phyloP scores from a whole-genome alignment of 2,797 vertebrate genomes.

The Leptodactylus fallax region DNA sequence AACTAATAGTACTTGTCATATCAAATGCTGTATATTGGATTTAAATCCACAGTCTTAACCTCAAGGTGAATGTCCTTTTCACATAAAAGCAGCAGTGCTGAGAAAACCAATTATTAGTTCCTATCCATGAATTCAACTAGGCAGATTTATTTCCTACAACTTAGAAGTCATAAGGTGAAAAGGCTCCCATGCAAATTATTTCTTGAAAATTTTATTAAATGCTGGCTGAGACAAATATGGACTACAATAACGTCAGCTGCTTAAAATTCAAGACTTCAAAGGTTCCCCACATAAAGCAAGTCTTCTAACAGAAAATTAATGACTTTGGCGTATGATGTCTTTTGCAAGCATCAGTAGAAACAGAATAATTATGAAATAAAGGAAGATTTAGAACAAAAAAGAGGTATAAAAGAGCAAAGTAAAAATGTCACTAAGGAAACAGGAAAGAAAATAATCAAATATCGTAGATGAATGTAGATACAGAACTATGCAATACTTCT shows the following conservation, averaged over 20 bases:
- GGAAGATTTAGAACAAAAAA: conserved; percentile 51
- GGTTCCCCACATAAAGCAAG: conserved; percentile 51
- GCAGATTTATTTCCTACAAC: conserved; percentile 47
- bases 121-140: conserved; percentile 35
- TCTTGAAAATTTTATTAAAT: conserved; percentile 55
- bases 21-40: conserved; percentile 4
- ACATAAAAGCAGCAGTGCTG: conserved; percentile 31
- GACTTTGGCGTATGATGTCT: conserved; percentile 60
- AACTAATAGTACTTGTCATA: neutral
- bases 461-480: neutral
- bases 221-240: conserved; percentile 50
- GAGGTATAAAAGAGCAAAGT: conserved; percentile 42
- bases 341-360: conserved; percentile 59
- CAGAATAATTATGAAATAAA: conserved; percentile 62
- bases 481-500: neutral
- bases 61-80: neutral
- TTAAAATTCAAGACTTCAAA: conserved; percentile 62
- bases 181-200: conserved; percentile 57
- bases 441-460: neutral
- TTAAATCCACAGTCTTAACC: neutral
- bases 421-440: conserved; percentile 37
- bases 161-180: conserved; percentile 56
- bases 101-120: conserved; percentile 48
- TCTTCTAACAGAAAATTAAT: conserved; percentile 63
- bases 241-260: conserved; percentile 60